Percentiles rank a stretch among this genome's conserved stretches.
Evolutionary conservation across 2,888 invertebrate species (phyloP).

Genomic region (Andricus curvator): DNA sequence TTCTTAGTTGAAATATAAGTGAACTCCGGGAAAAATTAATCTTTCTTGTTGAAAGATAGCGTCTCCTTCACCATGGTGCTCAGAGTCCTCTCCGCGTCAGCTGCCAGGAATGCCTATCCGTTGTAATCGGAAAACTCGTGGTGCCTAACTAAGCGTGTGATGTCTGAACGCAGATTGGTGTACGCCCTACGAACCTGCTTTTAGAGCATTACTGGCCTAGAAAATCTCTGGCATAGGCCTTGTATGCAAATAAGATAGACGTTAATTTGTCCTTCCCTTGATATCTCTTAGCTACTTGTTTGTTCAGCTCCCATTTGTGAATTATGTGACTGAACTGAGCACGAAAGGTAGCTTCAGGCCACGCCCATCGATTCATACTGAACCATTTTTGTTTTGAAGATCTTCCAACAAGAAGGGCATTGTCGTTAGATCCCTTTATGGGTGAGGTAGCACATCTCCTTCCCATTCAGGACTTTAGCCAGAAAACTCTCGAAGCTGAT

Average conservation of each 20-base stretch:
- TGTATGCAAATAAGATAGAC: slow-evolving; percentile 29
- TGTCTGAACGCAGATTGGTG: slow-evolving; percentile 40
- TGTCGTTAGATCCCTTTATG: background rate
- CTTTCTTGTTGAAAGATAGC: background rate
- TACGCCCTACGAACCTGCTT: slow-evolving; percentile 40
- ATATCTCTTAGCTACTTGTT: slow-evolving; percentile 20
- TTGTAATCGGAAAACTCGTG: background rate
- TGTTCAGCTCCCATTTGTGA: slow-evolving; percentile 28
- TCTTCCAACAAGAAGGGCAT: slow-evolving; percentile 17
- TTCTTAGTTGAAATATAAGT: background rate
- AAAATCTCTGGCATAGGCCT: slow-evolving; percentile 17
- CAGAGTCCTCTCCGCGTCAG: slow-evolving; percentile 3
- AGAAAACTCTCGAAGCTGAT: too few species aligned
- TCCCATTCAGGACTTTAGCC: too few species aligned
- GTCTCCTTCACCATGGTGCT: background rate
- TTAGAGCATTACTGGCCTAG: background rate
- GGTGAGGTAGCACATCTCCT: too few species aligned
- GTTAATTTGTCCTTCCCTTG: slow-evolving; percentile 43
- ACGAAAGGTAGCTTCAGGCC: background rate
- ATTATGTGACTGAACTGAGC: slow-evolving; percentile 6
- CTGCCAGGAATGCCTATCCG: background rate
- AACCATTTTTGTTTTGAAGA: slow-evolving; percentile 35
- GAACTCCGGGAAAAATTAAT: background rate
- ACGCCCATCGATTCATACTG: background rate
- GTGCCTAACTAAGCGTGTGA: slow-evolving; percentile 17